Evolutionary conservation across 2,113 vertebrate species (phyloP).

Genomic region (Alaudala cheleensis): DNA sequence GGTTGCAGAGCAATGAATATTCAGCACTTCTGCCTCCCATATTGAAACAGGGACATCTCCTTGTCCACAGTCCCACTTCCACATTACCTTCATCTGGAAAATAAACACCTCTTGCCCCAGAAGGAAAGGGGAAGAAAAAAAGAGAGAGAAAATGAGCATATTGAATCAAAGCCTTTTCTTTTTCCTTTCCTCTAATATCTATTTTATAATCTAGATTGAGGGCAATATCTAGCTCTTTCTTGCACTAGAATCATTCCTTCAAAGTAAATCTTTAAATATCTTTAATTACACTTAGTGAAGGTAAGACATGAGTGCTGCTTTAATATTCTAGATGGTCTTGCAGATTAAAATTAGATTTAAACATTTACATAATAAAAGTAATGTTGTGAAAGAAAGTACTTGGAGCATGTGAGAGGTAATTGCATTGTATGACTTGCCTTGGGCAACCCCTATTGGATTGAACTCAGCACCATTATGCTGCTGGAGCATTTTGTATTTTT

Average conservation of each 20-base stretch:
- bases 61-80: neutral
- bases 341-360: conserved; percentile 72
- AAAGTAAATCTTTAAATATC: conserved; percentile 47
- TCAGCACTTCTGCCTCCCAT: neutral
- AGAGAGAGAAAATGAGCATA: neutral
- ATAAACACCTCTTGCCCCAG: neutral
- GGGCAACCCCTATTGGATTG: conserved; percentile 38
- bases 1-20: conserved; percentile 20
- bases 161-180: neutral
- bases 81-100: neutral
- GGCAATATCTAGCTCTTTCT: neutral
- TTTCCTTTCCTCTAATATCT: neutral
- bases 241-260: conserved; percentile 4
- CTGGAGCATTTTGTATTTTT: conserved; percentile 58
- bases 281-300: conserved; percentile 78
- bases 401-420: conserved; percentile 61
- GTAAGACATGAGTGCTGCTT: conserved; percentile 60
- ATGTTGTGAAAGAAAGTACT: conserved; percentile 69
- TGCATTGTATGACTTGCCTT: conserved; percentile 60
- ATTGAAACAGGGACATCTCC: neutral
- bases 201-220: neutral
- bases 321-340: conserved; percentile 71
- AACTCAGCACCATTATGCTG: conserved; percentile 24
- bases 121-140: neutral
- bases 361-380: conserved; percentile 80